These are phyloP conservation scores for Siniperca knerii DNA, from an alignment of 2,113 vertebrate species.

Conservation along the genomic window DNA sequence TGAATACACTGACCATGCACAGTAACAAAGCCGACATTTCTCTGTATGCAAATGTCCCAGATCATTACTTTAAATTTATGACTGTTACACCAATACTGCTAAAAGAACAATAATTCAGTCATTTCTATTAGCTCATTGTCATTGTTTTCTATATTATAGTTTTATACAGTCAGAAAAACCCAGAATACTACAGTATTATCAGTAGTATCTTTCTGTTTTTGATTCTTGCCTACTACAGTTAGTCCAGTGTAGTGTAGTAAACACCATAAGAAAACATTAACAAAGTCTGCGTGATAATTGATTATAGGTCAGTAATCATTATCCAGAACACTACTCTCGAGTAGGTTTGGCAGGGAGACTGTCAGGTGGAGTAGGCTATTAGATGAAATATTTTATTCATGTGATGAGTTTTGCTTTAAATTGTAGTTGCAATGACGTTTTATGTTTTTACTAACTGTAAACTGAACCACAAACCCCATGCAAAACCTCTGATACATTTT, in stretches of 20 bases:
- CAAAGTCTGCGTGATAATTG: conserved; percentile 1
- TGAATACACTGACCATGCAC: background rate
- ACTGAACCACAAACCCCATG: background rate
- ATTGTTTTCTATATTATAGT: background rate
- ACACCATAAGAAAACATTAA: conserved; percentile 52
- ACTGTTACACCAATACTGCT: background rate
- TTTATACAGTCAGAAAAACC: background rate
- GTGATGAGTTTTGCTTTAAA: background rate
- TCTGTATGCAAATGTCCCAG: background rate
- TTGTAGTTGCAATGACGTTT: background rate
- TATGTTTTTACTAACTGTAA: background rate
- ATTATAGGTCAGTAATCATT: conserved; percentile 47
- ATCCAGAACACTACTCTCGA: background rate
- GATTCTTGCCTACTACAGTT: background rate
- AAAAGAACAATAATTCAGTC: background rate
- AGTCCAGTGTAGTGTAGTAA: background rate
- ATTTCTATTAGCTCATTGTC: background rate
- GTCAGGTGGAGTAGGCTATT: background rate
- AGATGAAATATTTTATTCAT: background rate
- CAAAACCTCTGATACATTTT: conserved; percentile 7
- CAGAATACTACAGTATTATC: background rate
- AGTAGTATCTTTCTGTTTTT: background rate
- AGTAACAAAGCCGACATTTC: background rate
- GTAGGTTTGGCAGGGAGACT: background rate
- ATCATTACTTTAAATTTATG: background rate